Percentiles rank a stretch among this genome's conserved stretches.
These are phyloP conservation scores for Morone chrysops DNA, from an alignment of 2,113 vertebrate species.

Conservation along the genomic window DNA sequence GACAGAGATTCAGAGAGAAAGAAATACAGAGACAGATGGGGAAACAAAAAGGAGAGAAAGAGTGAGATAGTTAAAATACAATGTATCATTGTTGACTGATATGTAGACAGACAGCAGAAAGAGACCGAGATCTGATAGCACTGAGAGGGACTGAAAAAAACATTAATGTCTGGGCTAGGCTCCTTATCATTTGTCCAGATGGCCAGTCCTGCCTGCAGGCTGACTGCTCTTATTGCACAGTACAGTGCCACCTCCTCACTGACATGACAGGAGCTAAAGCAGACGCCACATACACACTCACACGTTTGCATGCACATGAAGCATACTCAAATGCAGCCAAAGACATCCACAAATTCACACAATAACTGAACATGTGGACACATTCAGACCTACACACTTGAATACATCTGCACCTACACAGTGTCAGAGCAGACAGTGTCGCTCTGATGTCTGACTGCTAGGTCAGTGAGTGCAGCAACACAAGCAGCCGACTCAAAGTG, in stretches of 20 bases:
- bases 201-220: conserved; percentile 62
- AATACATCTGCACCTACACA: neutral
- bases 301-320: neutral
- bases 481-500: conserved; percentile 16
- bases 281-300: conserved; percentile 15
- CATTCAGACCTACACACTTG: neutral
- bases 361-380: neutral
- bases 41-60: conserved; percentile 31
- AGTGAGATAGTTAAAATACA: conserved; percentile 40
- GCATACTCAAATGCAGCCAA: neutral
- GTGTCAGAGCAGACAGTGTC: conserved; percentile 1
- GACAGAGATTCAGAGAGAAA: conserved; percentile 30
- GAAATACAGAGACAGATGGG: conserved; percentile 26
- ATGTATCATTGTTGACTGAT: conserved; percentile 31
- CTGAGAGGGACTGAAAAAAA: conserved; percentile 19
- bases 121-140: conserved; percentile 35
- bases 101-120: conserved; percentile 29
- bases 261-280: conserved; percentile 46
- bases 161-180: conserved; percentile 48
- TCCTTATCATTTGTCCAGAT: conserved; percentile 66
- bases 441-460: neutral
- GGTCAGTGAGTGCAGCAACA: conserved; percentile 51
- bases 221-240: conserved; percentile 64
- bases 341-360: conserved; percentile 23
- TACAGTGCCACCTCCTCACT: conserved; percentile 63